Evolutionary conservation across 2,113 vertebrate species (phyloP).

Genomic region (Daubentonia madagascariensis): DNA sequence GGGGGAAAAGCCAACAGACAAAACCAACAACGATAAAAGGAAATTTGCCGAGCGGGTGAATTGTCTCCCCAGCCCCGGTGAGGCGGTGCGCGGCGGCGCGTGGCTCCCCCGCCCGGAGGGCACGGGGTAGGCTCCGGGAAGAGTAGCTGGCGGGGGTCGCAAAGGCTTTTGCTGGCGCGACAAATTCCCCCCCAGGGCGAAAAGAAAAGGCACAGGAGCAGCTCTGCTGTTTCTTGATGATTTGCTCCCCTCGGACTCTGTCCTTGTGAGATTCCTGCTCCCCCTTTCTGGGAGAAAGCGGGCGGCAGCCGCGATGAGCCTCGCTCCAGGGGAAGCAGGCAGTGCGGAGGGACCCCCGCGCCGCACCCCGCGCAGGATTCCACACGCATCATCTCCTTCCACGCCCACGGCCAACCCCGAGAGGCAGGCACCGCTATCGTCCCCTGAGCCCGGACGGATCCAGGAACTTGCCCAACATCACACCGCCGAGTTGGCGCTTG

Average conservation of each 20-base stretch:
- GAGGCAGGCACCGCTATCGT: not conserved
- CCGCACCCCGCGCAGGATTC: too few species aligned
- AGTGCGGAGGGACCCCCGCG: too few species aligned
- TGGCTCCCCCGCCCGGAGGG: not conserved
- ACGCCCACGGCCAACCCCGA: not conserved
- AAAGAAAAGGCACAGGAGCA: not conserved
- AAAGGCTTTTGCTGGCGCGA: not conserved
- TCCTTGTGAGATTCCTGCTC: not conserved
- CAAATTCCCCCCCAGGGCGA: too few species aligned
- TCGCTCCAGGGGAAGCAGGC: too few species aligned
- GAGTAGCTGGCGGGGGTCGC: accelerated
- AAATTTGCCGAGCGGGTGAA: not conserved
- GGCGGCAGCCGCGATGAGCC: accelerated
- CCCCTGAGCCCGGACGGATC: not conserved
- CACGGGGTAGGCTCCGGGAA: not conserved
- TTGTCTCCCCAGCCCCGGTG: not conserved
- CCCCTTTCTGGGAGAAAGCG: not conserved
- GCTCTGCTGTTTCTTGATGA: not conserved
- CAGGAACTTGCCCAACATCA: not conserved
- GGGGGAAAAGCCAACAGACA: not conserved
- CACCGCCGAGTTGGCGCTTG: not conserved
- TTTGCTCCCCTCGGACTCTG: not conserved
- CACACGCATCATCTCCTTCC: not conserved
- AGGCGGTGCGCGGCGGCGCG: accelerated
- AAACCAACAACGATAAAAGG: not conserved